A percentile compares a stretch with the other conserved stretches of the same genome.
Conservation (phyloP, 1,140 invertebrate genomes). For the Drosophila nikananu region DNA sequence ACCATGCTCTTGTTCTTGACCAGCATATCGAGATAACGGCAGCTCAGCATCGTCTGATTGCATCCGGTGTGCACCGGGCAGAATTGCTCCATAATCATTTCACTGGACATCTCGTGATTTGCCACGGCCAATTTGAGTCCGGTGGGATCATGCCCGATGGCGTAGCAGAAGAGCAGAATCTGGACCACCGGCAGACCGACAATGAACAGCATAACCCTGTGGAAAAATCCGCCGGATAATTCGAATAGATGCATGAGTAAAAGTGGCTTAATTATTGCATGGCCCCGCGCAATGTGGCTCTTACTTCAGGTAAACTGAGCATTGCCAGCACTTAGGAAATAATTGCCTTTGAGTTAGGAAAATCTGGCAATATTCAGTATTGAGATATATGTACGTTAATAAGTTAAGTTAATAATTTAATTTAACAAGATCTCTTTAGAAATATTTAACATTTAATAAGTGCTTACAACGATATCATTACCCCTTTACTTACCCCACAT, state of each 20-base stretch:
- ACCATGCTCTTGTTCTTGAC: slow-evolving; percentile 87
- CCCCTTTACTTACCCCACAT: slow-evolving; percentile 91
- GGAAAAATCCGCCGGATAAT: slow-evolving; percentile 35
- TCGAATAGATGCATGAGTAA: not conserved
- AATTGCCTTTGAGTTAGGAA: not conserved
- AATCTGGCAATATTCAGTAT: not conserved
- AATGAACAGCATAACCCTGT: slow-evolving; percentile 94
- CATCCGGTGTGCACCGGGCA: slow-evolving; percentile 87
- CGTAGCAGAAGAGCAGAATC: slow-evolving; percentile 97
- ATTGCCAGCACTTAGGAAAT: not conserved
- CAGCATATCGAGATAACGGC: slow-evolving; percentile 90
- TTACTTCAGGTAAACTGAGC: not conserved
- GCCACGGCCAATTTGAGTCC: slow-evolving; percentile 94
- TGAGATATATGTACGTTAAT: not conserved
- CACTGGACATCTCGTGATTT: slow-evolving; percentile 91
- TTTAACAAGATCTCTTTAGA: too few relatives aligned
- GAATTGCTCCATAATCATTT: slow-evolving; percentile 86
- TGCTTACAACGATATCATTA: too few relatives aligned
- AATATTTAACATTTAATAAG: not conserved
- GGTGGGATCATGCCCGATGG: slow-evolving; percentile 95
- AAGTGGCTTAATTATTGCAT: slow-evolving; percentile 4
- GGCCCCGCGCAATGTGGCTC: not conserved
- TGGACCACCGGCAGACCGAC: slow-evolving; percentile 96
- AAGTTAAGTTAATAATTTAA: too few relatives aligned
- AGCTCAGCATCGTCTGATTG: slow-evolving; percentile 90